Evolutionary conservation across 1,140 invertebrate species (phyloP), one percentile per base, ranked within the genome.

Genomic region (Myzus persicae): DNA sequence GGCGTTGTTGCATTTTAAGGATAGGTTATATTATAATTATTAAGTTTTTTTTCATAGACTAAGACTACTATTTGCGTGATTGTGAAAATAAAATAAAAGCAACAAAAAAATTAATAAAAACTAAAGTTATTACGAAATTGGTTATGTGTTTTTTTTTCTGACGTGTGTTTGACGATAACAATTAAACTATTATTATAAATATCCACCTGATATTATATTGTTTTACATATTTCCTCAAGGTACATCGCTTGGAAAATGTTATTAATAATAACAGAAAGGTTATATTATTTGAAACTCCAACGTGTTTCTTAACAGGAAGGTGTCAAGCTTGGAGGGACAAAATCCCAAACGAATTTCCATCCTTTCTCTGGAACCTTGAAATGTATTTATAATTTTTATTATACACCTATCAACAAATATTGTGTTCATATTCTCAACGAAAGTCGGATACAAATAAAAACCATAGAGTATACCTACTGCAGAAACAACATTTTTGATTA

Each of bases 1-100:
- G 91, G 91, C 91, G 76, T 93, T 93, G 91, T 93, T 93, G 81
- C 91, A 84, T 93, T 93, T 84, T 93, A 93, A 93, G 36, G 22
- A 93, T 93, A 93, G 24, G 91, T 85, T 85, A 84, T 93, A 93
- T 51, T 82, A 91, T 91, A 44, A 91, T 91, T 91, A 91, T 91
- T 91, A 91, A 51, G 42, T 81, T 91, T 81, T 81, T 67, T 91
- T 91, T 91, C 40, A 44, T 91, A 91, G 90, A 91, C 31, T 91
- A 91, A 91, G 67, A 76, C 42, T 91, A 91, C 46, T 81, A 91
- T 91, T 91, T 91, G 90, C 42, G 90, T 81, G 90, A 81, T 46
- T 91, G 90, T 91, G 67, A 91, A 81, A 91, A 91, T 18, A 38
- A 46, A 81, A 91, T 24, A 91, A 91, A 91, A 76, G 44, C 42